A percentile compares a stretch with the other conserved stretches of the same genome.
These are phyloP conservation scores for Drosophila vallismaia DNA, from an alignment of 2,888 invertebrate species.

Conservation along the genomic window DNA sequence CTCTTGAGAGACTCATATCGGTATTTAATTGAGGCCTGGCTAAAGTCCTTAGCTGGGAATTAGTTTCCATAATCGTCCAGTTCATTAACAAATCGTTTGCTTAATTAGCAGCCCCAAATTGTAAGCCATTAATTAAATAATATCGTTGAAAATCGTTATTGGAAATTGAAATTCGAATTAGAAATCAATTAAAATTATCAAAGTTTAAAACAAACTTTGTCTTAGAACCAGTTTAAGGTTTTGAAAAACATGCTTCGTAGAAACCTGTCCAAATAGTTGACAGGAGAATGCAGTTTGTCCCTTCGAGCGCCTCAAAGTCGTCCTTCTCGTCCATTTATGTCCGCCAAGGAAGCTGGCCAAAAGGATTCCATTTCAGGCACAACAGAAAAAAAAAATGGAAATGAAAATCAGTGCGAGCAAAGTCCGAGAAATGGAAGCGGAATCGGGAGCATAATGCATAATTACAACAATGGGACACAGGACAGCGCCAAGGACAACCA, in stretches of 20 bases:
- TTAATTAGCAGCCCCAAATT: constrained; percentile 6
- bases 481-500: constrained; percentile 58
- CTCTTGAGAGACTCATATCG: constrained; percentile 22
- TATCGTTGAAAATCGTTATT: neutral
- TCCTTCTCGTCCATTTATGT: constrained; percentile 55
- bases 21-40: constrained; percentile 27
- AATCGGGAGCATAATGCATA: constrained; percentile 68
- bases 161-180: neutral
- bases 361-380: constrained; percentile 8
- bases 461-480: constrained; percentile 65
- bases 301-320: neutral
- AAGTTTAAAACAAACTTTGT: too few species aligned
- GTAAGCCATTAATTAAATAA: constrained; percentile 2
- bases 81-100: constrained; percentile 12
- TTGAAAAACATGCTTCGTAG: too few species aligned
- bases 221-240: too few species aligned
- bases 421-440: constrained; percentile 2
- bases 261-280: constrained; percentile 10
- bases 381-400: neutral
- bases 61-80: constrained; percentile 28
- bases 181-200: neutral
- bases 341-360: constrained; percentile 11
- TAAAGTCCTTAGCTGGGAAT: constrained; percentile 13
- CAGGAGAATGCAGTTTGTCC: constrained; percentile 6
- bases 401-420: constrained; percentile 2